phyloP scores from a whole-genome alignment of 2,888 invertebrate species.

The Cheilosia scutellata region DNA sequence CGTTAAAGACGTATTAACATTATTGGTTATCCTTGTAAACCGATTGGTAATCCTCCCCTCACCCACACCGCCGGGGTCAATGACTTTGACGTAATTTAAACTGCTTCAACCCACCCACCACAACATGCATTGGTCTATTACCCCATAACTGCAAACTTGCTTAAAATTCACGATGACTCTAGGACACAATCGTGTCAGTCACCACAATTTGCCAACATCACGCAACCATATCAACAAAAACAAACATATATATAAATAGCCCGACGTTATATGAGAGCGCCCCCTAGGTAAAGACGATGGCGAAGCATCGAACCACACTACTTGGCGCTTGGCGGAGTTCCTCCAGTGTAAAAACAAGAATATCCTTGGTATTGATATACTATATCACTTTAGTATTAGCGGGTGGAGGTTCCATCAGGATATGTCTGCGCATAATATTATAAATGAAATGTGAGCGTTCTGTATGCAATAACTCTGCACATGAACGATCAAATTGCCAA shows the following conservation, averaged over 20 bases:
- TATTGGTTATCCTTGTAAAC: constrained; percentile 11
- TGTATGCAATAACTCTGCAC: constrained; percentile 46
- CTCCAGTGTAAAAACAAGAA: constrained; percentile 11
- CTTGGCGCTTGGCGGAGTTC: constrained; percentile 6
- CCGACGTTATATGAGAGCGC: background rate
- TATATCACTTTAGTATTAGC: background rate
- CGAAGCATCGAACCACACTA: constrained; percentile 16
- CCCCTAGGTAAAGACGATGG: constrained; percentile 7
- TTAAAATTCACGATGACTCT: constrained; percentile 52
- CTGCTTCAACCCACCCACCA: background rate
- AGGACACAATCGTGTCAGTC: constrained; percentile 50
- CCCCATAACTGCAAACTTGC: constrained; percentile 14
- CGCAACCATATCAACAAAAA: constrained; percentile 37
- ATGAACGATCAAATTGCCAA: constrained; percentile 60
- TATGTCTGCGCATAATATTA: constrained; percentile 52
- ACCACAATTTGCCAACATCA: constrained; percentile 42
- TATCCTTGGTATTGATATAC: background rate
- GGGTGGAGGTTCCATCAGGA: background rate
- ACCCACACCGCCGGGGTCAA: constrained; percentile 13
- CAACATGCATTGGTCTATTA: background rate
- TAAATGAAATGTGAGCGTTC: constrained; percentile 35
- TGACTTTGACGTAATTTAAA: constrained; percentile 12
- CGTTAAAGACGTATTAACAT: background rate
- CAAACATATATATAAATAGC: constrained; percentile 42
- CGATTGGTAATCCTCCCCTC: too few species aligned